These are phyloP conservation scores for Phragmatobia fuliginosa DNA, from an alignment of 2,888 invertebrate genomes.

Conservation along the genomic window DNA sequence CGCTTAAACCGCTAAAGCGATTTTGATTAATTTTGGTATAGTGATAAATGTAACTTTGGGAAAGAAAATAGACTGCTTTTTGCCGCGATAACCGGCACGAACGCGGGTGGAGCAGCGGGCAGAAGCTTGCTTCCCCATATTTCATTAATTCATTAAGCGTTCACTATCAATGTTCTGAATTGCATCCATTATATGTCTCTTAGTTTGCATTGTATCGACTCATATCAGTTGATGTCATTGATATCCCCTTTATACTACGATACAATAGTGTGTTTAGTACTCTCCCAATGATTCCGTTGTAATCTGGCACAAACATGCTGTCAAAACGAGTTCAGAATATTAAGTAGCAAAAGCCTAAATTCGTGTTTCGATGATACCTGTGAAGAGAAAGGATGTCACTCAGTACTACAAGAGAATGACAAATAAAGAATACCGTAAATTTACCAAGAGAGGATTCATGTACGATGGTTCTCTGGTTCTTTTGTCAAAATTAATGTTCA, in stretches of 20 bases:
- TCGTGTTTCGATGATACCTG: conserved; percentile 21
- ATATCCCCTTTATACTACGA: not conserved
- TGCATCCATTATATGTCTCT: not conserved
- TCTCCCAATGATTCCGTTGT: not conserved
- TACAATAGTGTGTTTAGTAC: not conserved
- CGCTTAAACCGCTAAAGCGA: too few relatives aligned
- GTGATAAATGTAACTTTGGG: too few relatives aligned
- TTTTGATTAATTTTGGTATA: too few relatives aligned
- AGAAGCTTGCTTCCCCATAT: too few relatives aligned
- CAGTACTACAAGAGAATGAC: conserved; percentile 34
- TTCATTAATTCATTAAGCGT: not conserved
- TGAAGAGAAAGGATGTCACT: conserved; percentile 50
- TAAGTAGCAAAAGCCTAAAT: conserved; percentile 7
- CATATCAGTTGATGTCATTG: not conserved
- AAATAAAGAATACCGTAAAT: conserved; percentile 38
- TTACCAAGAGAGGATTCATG: not conserved
- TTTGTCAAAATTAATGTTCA: not conserved
- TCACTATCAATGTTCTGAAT: not conserved
- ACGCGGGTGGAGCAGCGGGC: too few relatives aligned
- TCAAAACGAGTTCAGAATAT: conserved; percentile 9
- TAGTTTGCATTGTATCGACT: not conserved
- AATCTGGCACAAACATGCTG: not conserved
- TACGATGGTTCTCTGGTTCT: not conserved
- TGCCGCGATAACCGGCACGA: too few relatives aligned
- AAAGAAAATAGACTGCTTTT: too few relatives aligned